A percentile compares a stretch with the other conserved stretches of the same genome.
Evolutionary conservation across 30 jellyfish, hydroid and myxozoan genomes (phyloP).

Genomic region (Pelagia noctiluca): DNA sequence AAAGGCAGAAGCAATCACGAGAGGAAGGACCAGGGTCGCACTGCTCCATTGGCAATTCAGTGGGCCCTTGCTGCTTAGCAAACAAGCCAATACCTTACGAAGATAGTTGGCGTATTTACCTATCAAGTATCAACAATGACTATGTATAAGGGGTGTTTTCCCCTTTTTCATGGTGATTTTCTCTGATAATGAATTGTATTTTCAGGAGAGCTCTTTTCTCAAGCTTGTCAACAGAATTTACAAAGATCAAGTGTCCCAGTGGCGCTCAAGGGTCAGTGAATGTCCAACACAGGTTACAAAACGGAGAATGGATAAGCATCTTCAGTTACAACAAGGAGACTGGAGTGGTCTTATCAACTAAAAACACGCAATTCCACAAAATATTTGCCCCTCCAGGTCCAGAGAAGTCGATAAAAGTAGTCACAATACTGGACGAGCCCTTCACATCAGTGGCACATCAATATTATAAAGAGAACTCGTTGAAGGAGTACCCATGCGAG

Average conservation of each 20-base stretch:
- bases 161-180: no score
- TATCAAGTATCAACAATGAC: no score
- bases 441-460: slow-evolving; percentile 30
- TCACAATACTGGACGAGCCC: slow-evolving; percentile 64
- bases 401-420: slow-evolving; percentile 10
- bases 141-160: no score
- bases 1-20: no score
- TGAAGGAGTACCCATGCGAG: slow-evolving; percentile 34
- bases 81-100: no score
- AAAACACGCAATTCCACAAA: not conserved
- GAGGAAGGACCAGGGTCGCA: no score
- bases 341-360: not conserved
- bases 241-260: not conserved
- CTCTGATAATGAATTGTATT: no score
- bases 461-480: not conserved
- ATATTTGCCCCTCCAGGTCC: not conserved
- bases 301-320: not conserved
- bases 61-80: no score
- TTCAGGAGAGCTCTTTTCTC: no score
- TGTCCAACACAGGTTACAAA: not conserved
- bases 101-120: no score
- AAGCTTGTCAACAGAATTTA: not conserved
- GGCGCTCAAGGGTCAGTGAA: not conserved
- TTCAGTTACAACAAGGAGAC: not conserved
- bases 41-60: no score